Evolutionary conservation across 2,113 vertebrate species (phyloP), one percentile per base, ranked within the genome.

Genomic region (Camarhynchus parvulus): DNA sequence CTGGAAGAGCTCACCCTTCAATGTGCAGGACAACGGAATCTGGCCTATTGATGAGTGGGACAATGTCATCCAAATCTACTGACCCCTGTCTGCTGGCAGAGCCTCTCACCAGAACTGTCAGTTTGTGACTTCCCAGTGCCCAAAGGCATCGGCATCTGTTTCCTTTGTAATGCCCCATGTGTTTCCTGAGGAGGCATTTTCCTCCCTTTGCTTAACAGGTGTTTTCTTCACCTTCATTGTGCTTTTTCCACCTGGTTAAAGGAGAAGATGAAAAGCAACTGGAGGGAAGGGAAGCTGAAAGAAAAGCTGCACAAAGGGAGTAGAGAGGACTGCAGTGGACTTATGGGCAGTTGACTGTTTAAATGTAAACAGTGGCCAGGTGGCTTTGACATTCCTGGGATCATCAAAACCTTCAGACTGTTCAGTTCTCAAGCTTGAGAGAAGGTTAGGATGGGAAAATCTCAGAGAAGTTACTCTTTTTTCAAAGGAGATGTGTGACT

Each of bases 31-130:
- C 92, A 99, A 99, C 4, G 99, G 99, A 10, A 64, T 98, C 72
- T 99, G 99, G 99, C 98, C 98, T 21, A 86, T 98, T 2, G 95
- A 97, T 37, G 98, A 99, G 46, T 99, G 98, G 98, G 98, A 98
- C 17, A 97, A 99, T 24, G 98, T 99, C 42, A 99, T 99, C 92
- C 99, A 98, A 58, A 93, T 99, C 58, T 98, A 98, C 92, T 99
- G 96, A 99, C 12, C 33, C 49, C 28, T 69, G 37, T 37, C 50
- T 56, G 39, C 73, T 66, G 16, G 1, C 31, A 25, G n/a, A 64
- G 47, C 33, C 33, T 85, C 2, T 37, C 33, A 16, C 41, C 78
- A 69, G 50, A 53, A 7, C 62, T 63, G 13, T 25, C 44, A 12
- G 8, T 49, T 25, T 23, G 59, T 75, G 14, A 68, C 46, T 55